Evolutionary conservation across 1,140 invertebrate genomes (phyloP), one percentile per base, ranked within the genome.

Genomic region (Anastrepha ludens): DNA sequence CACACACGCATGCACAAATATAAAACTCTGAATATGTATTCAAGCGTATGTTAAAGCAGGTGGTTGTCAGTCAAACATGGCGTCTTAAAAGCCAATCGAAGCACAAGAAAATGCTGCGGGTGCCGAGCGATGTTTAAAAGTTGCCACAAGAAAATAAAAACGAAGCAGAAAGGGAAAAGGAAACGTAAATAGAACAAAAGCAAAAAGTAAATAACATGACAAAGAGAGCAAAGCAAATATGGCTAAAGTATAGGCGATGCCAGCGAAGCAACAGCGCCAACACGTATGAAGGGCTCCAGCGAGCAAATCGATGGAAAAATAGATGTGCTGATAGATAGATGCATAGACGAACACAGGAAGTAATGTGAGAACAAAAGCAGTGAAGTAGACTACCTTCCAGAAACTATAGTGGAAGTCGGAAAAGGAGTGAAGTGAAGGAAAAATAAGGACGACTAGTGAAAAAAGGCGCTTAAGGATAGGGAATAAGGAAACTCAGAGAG

Each of bases 1-100:
- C 29, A 29, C 0, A 29, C 29, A 29, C 29, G 29, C 29, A 29
- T 29, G 29, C 1, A 29, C 29, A 29, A 29, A 29, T 29, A 29
- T 29, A 29, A 29, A 29, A 29, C 29, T 47, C 0, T 47, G 5
- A 11, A 74, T 74, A 47, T 17, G 2, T 8, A 6, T 50, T 13
- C 29, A 2, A 47, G 15, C 47, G 70, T 74, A 44, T 9, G n/a
- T 62, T 17, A 62, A 15, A n/a, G 60, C 60, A 62, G 11, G 70
- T 47, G 41, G 41, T 13, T 47, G 41, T 50, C 44, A 81, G 74
- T 17, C 74, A 81, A 81, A 81, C 55, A 81, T 81, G 74, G 74
- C 74, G 74, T 81, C 74, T 81, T 81, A 1, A 81, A 81, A 81
- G 74, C 74, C 74, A 81, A 81, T 55, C 47, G 74, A 58, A 58